These are phyloP conservation scores for Alcedo atthis DNA, from an alignment of 2,797 vertebrate species.

Conservation along the genomic window DNA sequence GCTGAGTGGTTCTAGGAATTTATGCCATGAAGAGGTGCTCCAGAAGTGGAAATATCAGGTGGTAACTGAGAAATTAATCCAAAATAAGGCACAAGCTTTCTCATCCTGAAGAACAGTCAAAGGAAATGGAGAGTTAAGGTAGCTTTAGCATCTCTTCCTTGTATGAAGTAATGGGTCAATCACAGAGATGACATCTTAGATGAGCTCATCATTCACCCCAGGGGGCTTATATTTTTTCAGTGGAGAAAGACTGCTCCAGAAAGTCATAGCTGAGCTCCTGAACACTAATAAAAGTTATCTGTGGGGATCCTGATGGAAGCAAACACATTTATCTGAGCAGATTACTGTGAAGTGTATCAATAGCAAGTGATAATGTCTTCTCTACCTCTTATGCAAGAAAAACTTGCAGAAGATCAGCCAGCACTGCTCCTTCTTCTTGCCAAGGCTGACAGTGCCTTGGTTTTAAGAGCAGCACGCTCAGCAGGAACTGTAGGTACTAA, in stretches of 20 bases:
- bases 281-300: not conserved
- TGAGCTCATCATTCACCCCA: not conserved
- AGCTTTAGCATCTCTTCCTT: not conserved
- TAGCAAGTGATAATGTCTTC: not conserved
- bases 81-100: not conserved
- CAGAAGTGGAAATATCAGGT: not conserved
- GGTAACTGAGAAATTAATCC: not conserved
- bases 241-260: not conserved
- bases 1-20: not conserved
- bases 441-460: not conserved
- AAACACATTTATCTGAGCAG: not conserved
- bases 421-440: not conserved
- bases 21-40: not conserved
- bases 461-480: conserved; percentile 11
- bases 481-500: not conserved
- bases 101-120: not conserved
- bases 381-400: not conserved
- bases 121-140: not conserved
- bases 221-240: not conserved
- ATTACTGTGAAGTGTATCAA: not conserved
- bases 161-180: not conserved
- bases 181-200: not conserved
- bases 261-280: not conserved
- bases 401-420: not conserved
- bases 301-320: not conserved